Base-by-base conservation (phyloP, 2,797 vertebrate genomes). In the Acrossocheilus wenchowensis region DNA sequence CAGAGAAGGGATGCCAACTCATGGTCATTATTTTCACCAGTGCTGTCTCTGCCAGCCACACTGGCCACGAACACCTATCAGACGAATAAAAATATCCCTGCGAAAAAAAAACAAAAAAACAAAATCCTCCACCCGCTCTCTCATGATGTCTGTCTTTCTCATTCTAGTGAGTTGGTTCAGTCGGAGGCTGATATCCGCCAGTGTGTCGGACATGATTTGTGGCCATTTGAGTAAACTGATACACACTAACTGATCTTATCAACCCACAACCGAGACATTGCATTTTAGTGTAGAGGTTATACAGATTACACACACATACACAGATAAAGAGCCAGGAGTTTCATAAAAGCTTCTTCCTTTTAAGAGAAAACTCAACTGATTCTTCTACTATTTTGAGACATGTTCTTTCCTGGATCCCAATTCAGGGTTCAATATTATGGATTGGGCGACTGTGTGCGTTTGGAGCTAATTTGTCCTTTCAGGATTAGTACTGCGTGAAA, bases 201-300 rank as follows among this genome's bases (percentile, higher is more conserved):
- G 41, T 74, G 75, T 85, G 77, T 74, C 11, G 17, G 69, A 86
- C 78, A 74, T 72, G 78, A 86, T 73, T 72, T 80, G 71, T 86
- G 34, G 78, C 34, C 43, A 74, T 86, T 81, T 86, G 54, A 74
- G 84, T 60, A 81, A 86, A 80, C 26, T n/a, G 66, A 85, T 85
- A 81, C 69, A 86, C 66, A 52, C 54, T 66, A 41, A 74, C 69
- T 80, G 78, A 81, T 81, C 84, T 81, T 81, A 86, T 86, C 84
- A 66, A 19, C 78, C 68, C 69, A 74, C 78, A 81, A 64, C 68
- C 6, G 52, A 86, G 69, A 72, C 84, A 81, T 45, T 71, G 64
- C 52, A 6, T 74, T 71, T 72, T 80, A 74, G 77, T 81, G 54
- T 45, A 45, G 14, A 34, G 78, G 43, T 86, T 50, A 81, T 19